Percentiles rank a stretch among this genome's conserved stretches.
These are phyloP conservation scores for Protobothrops mucrosquamatus DNA, from an alignment of 2,113 vertebrate species.

Conservation along the genomic window DNA sequence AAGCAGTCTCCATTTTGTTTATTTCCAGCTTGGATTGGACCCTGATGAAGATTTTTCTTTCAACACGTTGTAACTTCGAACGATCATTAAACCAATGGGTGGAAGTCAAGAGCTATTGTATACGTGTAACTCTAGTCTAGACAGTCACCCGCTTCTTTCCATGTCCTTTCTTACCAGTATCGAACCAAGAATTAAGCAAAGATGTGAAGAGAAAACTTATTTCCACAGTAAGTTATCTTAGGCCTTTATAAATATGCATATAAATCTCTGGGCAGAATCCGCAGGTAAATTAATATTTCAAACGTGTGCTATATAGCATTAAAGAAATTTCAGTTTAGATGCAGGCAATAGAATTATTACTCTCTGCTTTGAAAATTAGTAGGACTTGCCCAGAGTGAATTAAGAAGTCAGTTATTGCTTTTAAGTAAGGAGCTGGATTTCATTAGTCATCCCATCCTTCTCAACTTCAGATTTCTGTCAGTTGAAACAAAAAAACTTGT, in stretches of 20 bases:
- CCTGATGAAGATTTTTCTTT: too few species aligned
- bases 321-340: neutral
- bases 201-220: constrained; percentile 47
- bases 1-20: too few species aligned
- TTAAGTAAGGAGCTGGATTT: neutral
- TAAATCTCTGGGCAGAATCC: constrained; percentile 36
- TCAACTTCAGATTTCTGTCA: neutral
- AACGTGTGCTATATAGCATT: constrained; percentile 47
- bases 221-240: constrained; percentile 62
- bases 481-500: neutral
- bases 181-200: constrained; percentile 51
- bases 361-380: neutral
- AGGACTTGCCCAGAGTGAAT: neutral
- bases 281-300: constrained; percentile 36
- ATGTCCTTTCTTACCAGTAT: neutral
- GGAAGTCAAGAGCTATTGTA: neutral
- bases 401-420: neutral
- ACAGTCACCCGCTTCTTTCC: constrained; percentile 53
- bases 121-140: constrained; percentile 20
- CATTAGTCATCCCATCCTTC: neutral
- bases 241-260: constrained; percentile 61
- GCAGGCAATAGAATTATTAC: neutral
- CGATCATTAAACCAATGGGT: too few species aligned
- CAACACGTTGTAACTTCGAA: too few species aligned
- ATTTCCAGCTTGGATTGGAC: too few species aligned